Evolutionary conservation across 2,113 vertebrate species (phyloP).

Genomic region (Entelurus aequoreus): DNA sequence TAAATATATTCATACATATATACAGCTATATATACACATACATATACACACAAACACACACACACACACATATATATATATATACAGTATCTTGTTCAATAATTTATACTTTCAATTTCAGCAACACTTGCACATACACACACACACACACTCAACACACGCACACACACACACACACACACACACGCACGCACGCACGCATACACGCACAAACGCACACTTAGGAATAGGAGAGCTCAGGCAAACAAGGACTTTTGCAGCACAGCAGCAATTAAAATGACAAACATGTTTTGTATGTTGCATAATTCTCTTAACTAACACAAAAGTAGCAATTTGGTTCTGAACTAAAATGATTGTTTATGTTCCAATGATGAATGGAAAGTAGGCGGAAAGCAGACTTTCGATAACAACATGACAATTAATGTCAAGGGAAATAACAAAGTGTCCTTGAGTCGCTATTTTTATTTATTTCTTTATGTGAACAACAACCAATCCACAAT

Average conservation of each 20-base stretch:
- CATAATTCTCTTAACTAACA: conserved; percentile 60
- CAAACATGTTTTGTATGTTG: conserved; percentile 51
- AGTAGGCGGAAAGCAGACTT: conserved; percentile 50
- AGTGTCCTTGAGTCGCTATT: background rate
- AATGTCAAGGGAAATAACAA: conserved; percentile 52
- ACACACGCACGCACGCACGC: conserved; percentile 21
- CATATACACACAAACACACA: too few species aligned
- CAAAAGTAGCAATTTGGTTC: conserved; percentile 71
- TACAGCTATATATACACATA: too few species aligned
- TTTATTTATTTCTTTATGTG: background rate
- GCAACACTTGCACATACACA: conserved; percentile 21
- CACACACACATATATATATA: too few species aligned
- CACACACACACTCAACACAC: conserved; percentile 17
- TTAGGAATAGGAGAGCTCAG: conserved; percentile 13
- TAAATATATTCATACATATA: too few species aligned
- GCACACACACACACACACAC: conserved; percentile 17
- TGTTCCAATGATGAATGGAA: conserved; percentile 47
- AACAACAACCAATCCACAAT: too few species aligned
- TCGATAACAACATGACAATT: conserved; percentile 62
- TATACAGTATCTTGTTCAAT: background rate
- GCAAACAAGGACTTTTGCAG: conserved; percentile 30
- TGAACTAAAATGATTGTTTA: conserved; percentile 58
- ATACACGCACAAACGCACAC: conserved; percentile 2
- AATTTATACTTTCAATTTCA: conserved; percentile 17
- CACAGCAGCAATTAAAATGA: conserved; percentile 69